phyloP scores from a whole-genome alignment of 2,888 invertebrate genomes.

The Fragum fragum region DNA sequence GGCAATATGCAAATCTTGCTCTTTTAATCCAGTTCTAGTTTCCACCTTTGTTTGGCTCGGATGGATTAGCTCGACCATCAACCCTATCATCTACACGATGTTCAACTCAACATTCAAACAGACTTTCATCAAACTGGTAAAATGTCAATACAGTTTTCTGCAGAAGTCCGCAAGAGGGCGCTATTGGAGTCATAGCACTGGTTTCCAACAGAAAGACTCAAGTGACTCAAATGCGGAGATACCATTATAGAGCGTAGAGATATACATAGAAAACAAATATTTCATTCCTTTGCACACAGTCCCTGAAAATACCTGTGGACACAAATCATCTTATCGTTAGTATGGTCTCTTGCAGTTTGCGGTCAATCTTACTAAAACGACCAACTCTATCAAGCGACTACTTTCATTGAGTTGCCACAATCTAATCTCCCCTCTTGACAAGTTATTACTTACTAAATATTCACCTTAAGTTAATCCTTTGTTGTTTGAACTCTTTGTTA shows the following conservation, averaged over 20 bases:
- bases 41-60: constrained; percentile 86
- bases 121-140: constrained; percentile 84
- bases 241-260: constrained; percentile 28
- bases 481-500: too few relatives aligned
- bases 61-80: constrained; percentile 85
- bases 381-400: too few relatives aligned
- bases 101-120: constrained; percentile 85
- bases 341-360: too few relatives aligned
- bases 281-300: too few relatives aligned
- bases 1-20: constrained; percentile 91
- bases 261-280: too few relatives aligned
- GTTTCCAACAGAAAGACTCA: constrained; percentile 30
- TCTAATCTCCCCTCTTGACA: too few relatives aligned
- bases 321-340: too few relatives aligned
- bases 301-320: too few relatives aligned
- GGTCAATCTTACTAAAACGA: too few relatives aligned
- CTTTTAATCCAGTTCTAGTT: constrained; percentile 88
- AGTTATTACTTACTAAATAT: too few relatives aligned
- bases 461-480: too few relatives aligned
- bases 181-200: constrained; percentile 40
- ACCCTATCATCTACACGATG: constrained; percentile 87
- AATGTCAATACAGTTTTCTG: constrained; percentile 76
- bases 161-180: constrained; percentile 39
- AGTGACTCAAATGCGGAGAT: constrained; percentile 49
- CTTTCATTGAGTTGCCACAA: too few relatives aligned